Conservation (phyloP, 2,113 vertebrate genomes). For the Sterrhoptilus dennistouni region DNA sequence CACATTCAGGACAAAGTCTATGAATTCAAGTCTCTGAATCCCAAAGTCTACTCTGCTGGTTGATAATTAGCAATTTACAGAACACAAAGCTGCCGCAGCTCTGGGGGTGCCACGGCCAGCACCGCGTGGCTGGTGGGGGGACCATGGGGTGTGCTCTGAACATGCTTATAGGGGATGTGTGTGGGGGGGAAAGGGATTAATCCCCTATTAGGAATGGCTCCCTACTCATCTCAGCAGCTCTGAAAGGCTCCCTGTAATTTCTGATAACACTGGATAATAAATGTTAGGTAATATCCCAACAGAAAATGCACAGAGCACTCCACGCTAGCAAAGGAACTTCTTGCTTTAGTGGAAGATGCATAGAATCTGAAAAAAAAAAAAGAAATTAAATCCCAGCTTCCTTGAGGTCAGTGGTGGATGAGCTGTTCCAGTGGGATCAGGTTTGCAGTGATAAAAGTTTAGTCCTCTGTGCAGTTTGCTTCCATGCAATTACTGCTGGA, state of each 20-base stretch:
- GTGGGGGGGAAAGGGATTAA: neutral
- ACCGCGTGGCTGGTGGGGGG: fast-evolving
- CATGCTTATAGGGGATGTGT: neutral
- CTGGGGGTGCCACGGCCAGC: neutral
- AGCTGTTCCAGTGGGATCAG: neutral
- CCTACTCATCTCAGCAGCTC: neutral
- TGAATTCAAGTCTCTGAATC: slow-evolving; percentile 59
- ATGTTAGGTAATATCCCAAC: neutral
- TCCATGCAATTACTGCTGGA: neutral
- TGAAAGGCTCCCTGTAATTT: neutral
- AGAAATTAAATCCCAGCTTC: neutral
- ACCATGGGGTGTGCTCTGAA: neutral
- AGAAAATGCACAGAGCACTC: neutral
- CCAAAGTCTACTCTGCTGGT: slow-evolving; percentile 59
- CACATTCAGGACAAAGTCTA: slow-evolving; percentile 64
- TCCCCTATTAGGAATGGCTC: neutral
- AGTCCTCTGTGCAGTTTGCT: neutral
- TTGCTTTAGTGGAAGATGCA: neutral
- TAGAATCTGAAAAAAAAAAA: neutral
- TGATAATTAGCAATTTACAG: slow-evolving; percentile 65
- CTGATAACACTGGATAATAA: neutral
- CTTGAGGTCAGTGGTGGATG: neutral
- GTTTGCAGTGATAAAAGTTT: neutral
- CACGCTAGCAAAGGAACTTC: neutral
- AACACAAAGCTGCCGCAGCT: neutral